phyloP scores from a whole-genome alignment of 2,113 vertebrate genomes.

The Amphiprion ocellaris region DNA sequence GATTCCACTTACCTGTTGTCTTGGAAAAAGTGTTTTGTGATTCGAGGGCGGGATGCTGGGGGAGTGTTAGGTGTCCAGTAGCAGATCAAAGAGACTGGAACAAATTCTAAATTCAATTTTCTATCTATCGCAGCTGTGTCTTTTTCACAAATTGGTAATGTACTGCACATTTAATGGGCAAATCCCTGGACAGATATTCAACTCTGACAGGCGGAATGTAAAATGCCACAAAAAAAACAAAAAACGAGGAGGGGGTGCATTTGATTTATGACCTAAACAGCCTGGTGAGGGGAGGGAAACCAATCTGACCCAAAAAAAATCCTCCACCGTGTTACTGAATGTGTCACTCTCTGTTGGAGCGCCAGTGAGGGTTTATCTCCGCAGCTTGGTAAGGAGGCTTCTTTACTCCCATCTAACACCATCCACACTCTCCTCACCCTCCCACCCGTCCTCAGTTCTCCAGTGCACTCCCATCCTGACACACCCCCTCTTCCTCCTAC shows the following conservation, averaged over 20 bases:
- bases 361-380: constrained; percentile 83
- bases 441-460: constrained; percentile 75
- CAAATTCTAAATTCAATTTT: constrained; percentile 53
- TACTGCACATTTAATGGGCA: constrained; percentile 43
- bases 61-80: constrained; percentile 63
- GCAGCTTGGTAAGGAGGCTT: constrained; percentile 88
- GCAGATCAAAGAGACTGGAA: constrained; percentile 68
- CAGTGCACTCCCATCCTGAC: constrained; percentile 77
- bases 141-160: constrained; percentile 45
- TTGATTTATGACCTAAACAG: constrained; percentile 56
- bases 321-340: constrained; percentile 66
- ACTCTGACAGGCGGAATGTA: constrained; percentile 45
- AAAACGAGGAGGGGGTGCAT: constrained; percentile 63
- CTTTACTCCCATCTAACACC: constrained; percentile 88
- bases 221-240: constrained; percentile 43
- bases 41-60: constrained; percentile 55
- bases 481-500: constrained; percentile 73
- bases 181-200: constrained; percentile 43
- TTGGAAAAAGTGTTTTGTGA: constrained; percentile 44
- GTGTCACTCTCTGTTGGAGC: constrained; percentile 78
- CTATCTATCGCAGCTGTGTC: constrained; percentile 58
- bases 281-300: constrained; percentile 61
- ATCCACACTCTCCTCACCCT: constrained; percentile 84
- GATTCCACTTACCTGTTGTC: constrained; percentile 47
- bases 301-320: constrained; percentile 61